Percentiles rank a stretch among this genome's conserved stretches.
phyloP scores from a whole-genome alignment of 37 sponge, comb jelly and placozoan genomes.

The Amphimedon queenslandica region DNA sequence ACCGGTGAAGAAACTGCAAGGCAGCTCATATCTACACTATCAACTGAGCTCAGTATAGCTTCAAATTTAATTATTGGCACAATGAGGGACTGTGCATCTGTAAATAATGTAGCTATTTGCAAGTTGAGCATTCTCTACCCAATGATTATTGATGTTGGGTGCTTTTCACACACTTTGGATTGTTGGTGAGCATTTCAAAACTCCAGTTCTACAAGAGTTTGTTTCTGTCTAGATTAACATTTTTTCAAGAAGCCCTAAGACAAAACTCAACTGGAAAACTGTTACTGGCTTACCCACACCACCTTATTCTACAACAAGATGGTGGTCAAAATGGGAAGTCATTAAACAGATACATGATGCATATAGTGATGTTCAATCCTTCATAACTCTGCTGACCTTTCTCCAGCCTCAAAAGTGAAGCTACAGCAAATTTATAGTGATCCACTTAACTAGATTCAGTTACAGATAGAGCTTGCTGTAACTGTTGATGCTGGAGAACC shows the following conservation, averaged over 20 bases:
- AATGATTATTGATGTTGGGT: constrained; percentile 18
- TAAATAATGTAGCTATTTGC: constrained; percentile 14
- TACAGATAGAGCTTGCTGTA: constrained; percentile 12
- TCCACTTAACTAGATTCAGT: not conserved
- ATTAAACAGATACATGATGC: constrained; percentile 14
- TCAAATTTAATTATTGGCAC: constrained; percentile 13
- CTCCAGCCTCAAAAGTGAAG: constrained; percentile 19
- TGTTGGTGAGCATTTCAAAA: constrained; percentile 34
- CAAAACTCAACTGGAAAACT: no score
- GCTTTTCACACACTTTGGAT: constrained; percentile 57
- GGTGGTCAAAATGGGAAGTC: no score
- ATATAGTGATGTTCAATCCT: not conserved
- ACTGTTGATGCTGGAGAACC: constrained; percentile 16
- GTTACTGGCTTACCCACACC: no score
- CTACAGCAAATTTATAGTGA: constrained; percentile 2
- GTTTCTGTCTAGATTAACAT: no score
- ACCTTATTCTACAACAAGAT: constrained; percentile 20
- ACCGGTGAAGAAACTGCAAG: constrained; percentile 30
- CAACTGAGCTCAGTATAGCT: constrained; percentile 6
- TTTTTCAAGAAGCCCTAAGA: no score
- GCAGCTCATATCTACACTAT: constrained; percentile 10
- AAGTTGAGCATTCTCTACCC: constrained; percentile 9
- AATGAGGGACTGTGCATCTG: constrained; percentile 27
- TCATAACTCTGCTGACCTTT: constrained; percentile 5
- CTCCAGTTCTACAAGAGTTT: constrained; percentile 26